Percentiles rank a stretch among this genome's conserved stretches.
phyloP scores from a whole-genome alignment of 2,797 vertebrate species.

The Linurgus olivaceus region DNA sequence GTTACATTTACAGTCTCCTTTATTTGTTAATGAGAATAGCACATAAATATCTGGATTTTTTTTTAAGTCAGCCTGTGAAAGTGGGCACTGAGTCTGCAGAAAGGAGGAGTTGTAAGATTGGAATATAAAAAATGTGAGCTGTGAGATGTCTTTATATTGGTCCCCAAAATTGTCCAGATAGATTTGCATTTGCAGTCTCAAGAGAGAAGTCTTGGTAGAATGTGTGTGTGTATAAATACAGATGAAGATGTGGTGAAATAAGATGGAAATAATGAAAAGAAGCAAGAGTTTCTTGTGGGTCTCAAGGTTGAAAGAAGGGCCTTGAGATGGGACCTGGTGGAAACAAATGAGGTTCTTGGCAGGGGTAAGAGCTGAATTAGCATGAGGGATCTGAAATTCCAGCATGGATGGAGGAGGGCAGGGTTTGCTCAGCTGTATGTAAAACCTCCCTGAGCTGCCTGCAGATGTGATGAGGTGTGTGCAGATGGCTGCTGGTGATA shows the following conservation, averaged over 20 bases:
- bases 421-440: constrained; percentile 37
- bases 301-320: background rate
- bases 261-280: background rate
- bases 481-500: constrained; percentile 20
- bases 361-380: background rate
- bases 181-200: background rate
- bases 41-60: background rate
- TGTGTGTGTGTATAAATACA: background rate
- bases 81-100: background rate
- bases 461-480: constrained; percentile 38
- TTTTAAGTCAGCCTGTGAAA: background rate
- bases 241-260: background rate
- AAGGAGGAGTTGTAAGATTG: background rate
- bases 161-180: background rate
- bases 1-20: background rate
- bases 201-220: background rate
- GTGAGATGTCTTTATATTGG: background rate
- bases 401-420: background rate
- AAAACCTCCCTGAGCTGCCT: background rate
- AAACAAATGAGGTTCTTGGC: background rate
- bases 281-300: background rate
- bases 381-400: background rate
- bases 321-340: background rate
- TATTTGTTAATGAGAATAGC: background rate
- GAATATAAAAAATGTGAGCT: background rate